A percentile compares a stretch with the other conserved stretches of the same genome.
phyloP scores from a whole-genome alignment of 2,797 vertebrate genomes.

The Euthynnus affinis region DNA sequence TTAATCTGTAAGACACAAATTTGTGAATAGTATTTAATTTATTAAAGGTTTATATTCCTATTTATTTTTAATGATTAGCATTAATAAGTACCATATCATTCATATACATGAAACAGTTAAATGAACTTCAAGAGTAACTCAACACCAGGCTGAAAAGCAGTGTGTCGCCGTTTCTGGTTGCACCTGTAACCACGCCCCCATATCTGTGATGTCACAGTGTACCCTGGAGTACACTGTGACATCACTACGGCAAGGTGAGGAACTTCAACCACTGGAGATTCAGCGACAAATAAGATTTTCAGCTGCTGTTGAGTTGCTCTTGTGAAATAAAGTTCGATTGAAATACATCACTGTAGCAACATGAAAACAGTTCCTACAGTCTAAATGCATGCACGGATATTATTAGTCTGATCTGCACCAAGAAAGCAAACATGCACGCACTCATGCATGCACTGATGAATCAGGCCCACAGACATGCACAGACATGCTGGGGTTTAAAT shows the following conservation, averaged over 20 bases:
- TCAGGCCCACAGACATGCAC: constrained; percentile 34
- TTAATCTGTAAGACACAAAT: no score
- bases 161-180: no score
- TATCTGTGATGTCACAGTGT: background rate
- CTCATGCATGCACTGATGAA: constrained; percentile 37
- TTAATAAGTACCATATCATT: background rate
- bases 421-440: background rate
- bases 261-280: background rate
- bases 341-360: background rate
- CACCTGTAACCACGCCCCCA: background rate
- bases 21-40: no score
- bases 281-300: background rate
- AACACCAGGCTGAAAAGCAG: background rate
- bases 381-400: background rate
- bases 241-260: background rate
- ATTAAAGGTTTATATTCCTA: no score
- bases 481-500: constrained; percentile 37
- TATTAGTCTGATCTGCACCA: background rate
- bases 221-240: background rate
- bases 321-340: background rate
- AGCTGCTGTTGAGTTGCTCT: constrained; percentile 1
- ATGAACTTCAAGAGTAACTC: background rate
- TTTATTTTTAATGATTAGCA: no score
- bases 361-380: background rate
- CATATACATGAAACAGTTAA: background rate